Evolutionary conservation across 2,113 vertebrate genomes (phyloP).

Genomic region (Mustelus asterias): DNA sequence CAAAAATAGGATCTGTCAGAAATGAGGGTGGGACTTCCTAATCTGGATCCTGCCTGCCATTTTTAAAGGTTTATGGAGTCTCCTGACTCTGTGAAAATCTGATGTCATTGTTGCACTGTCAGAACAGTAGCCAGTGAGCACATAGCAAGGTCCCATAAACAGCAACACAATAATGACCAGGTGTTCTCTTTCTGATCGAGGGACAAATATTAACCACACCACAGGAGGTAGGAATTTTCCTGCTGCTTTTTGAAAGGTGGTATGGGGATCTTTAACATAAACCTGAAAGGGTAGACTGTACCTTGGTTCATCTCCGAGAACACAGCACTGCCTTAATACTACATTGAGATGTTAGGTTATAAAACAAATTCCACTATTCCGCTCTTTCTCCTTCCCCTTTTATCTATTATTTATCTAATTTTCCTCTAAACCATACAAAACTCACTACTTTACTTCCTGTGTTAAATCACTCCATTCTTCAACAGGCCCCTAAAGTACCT

Average conservation of each 20-base stretch:
- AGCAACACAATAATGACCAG: neutral
- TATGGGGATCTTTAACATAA: neutral
- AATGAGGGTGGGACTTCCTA: no score
- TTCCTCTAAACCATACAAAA: neutral
- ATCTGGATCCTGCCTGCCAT: no score
- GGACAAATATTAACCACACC: neutral
- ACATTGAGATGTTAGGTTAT: neutral
- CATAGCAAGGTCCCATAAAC: neutral
- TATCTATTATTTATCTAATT: neutral
- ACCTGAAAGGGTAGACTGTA: neutral
- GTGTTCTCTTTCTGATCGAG: neutral
- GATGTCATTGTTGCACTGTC: neutral
- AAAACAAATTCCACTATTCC: neutral
- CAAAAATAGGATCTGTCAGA: no score
- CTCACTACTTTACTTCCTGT: neutral
- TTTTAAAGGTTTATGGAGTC: no score
- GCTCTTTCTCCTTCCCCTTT: neutral
- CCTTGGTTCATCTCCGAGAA: neutral
- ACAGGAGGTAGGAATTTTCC: neutral
- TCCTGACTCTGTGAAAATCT: neutral
- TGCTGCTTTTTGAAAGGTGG: neutral
- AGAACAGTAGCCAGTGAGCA: neutral
- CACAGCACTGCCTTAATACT: neutral
- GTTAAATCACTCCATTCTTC: neutral
- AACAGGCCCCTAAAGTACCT: neutral